Conservation (phyloP, 2,113 vertebrate species). For the Psittacara wagleri region DNA sequence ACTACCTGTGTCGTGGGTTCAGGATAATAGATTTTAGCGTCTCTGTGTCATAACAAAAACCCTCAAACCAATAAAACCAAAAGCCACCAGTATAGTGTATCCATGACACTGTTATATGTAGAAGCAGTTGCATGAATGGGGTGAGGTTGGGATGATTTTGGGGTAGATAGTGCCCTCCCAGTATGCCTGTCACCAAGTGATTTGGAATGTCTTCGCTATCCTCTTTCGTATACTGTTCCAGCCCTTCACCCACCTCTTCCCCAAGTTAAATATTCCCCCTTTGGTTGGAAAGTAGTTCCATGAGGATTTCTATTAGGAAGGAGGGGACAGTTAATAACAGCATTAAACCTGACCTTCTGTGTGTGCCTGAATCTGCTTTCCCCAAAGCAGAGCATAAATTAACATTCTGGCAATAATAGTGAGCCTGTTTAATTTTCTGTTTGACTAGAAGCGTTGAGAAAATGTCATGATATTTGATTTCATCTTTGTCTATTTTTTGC, state of each 20-base stretch:
- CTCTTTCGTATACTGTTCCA: not conserved
- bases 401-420: conserved; percentile 50
- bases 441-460: conserved; percentile 49
- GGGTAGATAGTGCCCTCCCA: not conserved
- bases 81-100: not conserved
- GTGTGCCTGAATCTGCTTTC: not conserved
- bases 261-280: not conserved
- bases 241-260: not conserved
- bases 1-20: not conserved
- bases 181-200: not conserved
- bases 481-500: conserved; percentile 58
- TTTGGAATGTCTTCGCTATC: not conserved
- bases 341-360: conserved; percentile 50
- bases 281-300: not conserved
- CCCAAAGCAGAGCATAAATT: conserved; percentile 42
- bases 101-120: not conserved
- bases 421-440: conserved; percentile 64
- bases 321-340: conserved; percentile 26
- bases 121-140: not conserved
- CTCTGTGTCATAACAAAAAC: not conserved
- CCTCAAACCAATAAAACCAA: not conserved
- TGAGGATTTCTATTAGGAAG: not conserved
- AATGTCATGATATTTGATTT: conserved; percentile 66
- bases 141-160: not conserved
- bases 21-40: not conserved